phyloP scores from a whole-genome alignment of 1,140 invertebrate genomes.

The Phymorhynchus buccinoides region DNA sequence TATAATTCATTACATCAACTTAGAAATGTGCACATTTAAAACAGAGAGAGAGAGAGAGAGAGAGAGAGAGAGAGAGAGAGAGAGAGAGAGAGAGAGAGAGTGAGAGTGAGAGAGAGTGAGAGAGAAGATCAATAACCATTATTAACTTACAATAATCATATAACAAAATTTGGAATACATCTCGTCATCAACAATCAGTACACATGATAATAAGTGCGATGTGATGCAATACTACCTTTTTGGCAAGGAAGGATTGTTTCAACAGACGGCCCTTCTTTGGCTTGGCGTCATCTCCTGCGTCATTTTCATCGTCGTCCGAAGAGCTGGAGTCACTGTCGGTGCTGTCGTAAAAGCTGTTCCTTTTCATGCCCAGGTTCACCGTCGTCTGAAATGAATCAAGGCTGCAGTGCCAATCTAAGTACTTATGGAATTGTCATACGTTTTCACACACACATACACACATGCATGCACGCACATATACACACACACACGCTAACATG shows the following conservation, averaged over 20 bases:
- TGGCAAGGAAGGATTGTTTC: conserved; percentile 57
- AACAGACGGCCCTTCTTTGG: conserved; percentile 59
- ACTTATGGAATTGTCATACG: neutral
- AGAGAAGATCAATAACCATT: too few species aligned
- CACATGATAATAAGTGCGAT: neutral
- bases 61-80: neutral
- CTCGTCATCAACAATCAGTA: too few species aligned
- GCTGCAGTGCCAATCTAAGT: neutral
- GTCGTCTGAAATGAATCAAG: conserved; percentile 54
- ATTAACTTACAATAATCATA: too few species aligned
- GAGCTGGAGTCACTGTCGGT: conserved; percentile 64
- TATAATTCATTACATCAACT: too few species aligned
- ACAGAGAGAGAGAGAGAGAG: neutral
- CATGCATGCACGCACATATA: neutral
- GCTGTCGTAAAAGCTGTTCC: conserved; percentile 66
- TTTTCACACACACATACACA: conserved; percentile 6
- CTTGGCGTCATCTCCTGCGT: conserved; percentile 47
- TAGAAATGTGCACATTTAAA: too few species aligned
- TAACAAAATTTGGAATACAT: too few species aligned
- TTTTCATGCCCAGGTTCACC: conserved; percentile 59
- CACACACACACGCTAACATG: neutral
- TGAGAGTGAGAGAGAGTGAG: neutral
- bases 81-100: neutral
- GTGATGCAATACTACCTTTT: conserved; percentile 50
- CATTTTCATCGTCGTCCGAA: conserved; percentile 61